Conservation (phyloP, 1,140 invertebrate species). For the Vollenhovia emeryi region DNA sequence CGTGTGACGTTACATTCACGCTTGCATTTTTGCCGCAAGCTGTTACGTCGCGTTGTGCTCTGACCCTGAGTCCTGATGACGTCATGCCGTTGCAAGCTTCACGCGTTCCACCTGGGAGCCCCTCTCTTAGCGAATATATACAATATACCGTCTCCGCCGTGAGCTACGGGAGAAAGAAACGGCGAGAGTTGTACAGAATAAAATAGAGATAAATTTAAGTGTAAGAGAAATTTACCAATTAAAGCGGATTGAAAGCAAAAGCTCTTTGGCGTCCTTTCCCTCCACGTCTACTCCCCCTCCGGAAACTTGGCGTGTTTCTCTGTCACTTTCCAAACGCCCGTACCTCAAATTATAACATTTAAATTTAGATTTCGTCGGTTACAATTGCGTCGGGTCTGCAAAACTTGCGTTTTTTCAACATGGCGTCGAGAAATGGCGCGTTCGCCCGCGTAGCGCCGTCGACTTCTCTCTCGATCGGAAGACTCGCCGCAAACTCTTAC, state of each 20-base stretch:
- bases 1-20: too few species aligned
- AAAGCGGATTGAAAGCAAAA: conserved; percentile 25
- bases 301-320: too few species aligned
- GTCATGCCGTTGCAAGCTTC: too few species aligned
- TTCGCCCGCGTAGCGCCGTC: neutral
- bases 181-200: conserved; percentile 38
- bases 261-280: neutral
- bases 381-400: neutral
- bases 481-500: neutral
- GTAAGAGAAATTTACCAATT: conserved; percentile 25
- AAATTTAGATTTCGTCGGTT: neutral
- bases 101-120: too few species aligned
- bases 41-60: too few species aligned
- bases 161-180: too few species aligned
- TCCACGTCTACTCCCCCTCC: neutral
- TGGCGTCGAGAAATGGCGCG: neutral
- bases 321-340: too few species aligned
- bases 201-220: conserved; percentile 12
- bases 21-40: too few species aligned
- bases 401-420: neutral
- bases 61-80: too few species aligned
- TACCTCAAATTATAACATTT: too few species aligned
- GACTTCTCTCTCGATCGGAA: neutral
- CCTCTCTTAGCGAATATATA: neutral
- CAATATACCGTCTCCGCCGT: neutral